Conservation (phyloP, 2,888 invertebrate species). For the Leptopilina myrica region DNA sequence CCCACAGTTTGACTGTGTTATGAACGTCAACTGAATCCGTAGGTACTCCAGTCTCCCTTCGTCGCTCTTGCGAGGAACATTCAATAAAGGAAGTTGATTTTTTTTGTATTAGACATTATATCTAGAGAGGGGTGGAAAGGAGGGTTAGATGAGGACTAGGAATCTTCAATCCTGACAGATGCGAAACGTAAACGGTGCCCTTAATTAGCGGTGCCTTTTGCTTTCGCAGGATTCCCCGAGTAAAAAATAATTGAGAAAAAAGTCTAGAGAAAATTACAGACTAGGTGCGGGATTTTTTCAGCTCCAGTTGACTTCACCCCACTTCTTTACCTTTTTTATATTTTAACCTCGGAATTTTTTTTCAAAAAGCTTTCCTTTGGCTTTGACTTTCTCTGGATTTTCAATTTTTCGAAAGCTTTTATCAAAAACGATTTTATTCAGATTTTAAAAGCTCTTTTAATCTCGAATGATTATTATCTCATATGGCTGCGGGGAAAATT, state of each 20-base stretch:
- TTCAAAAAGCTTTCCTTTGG: neutral
- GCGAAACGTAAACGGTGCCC: conserved; percentile 18
- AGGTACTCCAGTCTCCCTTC: conserved; percentile 40
- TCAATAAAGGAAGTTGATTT: conserved; percentile 1
- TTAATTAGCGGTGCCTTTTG: conserved; percentile 30
- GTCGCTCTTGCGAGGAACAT: conserved; percentile 36
- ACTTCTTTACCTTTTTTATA: neutral
- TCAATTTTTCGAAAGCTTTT: conserved; percentile 11
- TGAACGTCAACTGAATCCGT: conserved; percentile 28
- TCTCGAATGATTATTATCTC: no score
- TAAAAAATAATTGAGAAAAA: conserved; percentile 11
- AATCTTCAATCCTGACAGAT: conserved; percentile 12
- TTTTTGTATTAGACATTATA: conserved; percentile 5
- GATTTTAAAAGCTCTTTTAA: no score
- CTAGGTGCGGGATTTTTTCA: conserved; percentile 15
- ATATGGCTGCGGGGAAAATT: no score
- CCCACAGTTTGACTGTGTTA: neutral
- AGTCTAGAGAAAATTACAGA: conserved; percentile 26
- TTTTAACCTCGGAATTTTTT: neutral
- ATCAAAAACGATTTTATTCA: neutral
- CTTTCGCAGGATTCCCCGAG: conserved; percentile 10
- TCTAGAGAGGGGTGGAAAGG: no score
- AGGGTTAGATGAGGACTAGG: no score
- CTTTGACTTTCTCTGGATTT: conserved; percentile 10
- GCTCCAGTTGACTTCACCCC: conserved; percentile 28